These are phyloP conservation scores for Crossoptilon crossoptilon DNA, from an alignment of 2,797 vertebrate genomes.

Conservation along the genomic window DNA sequence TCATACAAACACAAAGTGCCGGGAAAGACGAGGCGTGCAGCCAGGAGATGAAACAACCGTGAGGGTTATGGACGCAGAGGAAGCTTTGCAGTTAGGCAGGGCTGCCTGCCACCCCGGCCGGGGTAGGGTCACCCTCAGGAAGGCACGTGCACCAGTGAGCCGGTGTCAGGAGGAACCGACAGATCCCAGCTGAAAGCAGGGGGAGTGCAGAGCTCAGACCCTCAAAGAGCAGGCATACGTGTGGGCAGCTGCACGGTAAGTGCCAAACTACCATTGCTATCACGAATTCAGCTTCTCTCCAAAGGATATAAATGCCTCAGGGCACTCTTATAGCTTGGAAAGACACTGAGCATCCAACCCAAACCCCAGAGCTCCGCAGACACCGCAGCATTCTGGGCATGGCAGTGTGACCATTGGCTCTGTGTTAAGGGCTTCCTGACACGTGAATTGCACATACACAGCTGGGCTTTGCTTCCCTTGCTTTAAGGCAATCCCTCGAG, in stretches of 20 bases:
- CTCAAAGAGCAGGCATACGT: accelerated
- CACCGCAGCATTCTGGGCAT: not conserved
- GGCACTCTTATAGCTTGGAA: not conserved
- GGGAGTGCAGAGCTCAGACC: not conserved
- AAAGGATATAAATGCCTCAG: not conserved
- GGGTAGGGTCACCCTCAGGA: conserved; percentile 5
- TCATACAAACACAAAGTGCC: not conserved
- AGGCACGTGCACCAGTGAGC: conserved; percentile 51
- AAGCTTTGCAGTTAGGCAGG: not conserved
- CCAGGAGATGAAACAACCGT: not conserved
- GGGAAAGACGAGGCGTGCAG: not conserved
- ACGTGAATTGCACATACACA: not conserved
- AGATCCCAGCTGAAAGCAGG: not conserved
- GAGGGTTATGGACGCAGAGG: not conserved
- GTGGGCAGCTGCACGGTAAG: not conserved
- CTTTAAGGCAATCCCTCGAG: not conserved
- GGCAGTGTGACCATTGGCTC: not conserved
- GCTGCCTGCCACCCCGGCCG: not conserved
- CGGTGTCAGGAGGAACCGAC: not conserved
- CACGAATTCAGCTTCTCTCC: not conserved
- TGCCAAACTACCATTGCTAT: accelerated
- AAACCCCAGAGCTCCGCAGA: not conserved
- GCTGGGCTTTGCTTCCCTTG: not conserved
- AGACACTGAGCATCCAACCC: not conserved
- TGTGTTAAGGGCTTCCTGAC: not conserved